A percentile compares a stretch with the other conserved stretches of the same genome.
phyloP scores from a whole-genome alignment of 2,113 vertebrate genomes.

The Perognathus longimembris region DNA sequence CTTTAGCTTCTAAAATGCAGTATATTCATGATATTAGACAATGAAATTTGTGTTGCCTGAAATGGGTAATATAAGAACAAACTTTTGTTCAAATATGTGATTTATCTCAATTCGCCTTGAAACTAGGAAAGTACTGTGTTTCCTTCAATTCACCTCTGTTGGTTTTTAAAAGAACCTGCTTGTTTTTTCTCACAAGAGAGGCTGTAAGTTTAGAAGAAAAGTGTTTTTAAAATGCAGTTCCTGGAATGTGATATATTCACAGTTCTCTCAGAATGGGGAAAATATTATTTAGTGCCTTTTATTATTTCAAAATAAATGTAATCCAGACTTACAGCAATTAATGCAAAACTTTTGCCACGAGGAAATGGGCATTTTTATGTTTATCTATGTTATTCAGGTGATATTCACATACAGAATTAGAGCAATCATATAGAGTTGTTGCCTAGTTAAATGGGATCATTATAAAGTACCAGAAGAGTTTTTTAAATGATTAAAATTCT shows the following conservation, averaged over 20 bases:
- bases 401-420: not conserved
- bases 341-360: not conserved
- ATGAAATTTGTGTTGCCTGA: constrained; percentile 93
- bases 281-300: constrained; percentile 96
- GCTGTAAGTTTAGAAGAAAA: constrained; percentile 89
- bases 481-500: not conserved
- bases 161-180: constrained; percentile 87
- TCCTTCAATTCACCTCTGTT: constrained; percentile 84
- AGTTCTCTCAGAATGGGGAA: constrained; percentile 91
- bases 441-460: not conserved
- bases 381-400: not conserved
- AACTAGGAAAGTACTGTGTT: constrained; percentile 87
- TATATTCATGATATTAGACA: constrained; percentile 86
- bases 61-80: constrained; percentile 94
- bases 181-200: constrained; percentile 87
- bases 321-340: not conserved
- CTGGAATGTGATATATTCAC: constrained; percentile 87
- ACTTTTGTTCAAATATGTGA: constrained; percentile 94
- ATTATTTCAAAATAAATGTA: constrained; percentile 96
- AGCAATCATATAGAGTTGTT: not conserved
- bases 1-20: constrained; percentile 89
- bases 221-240: constrained; percentile 85
- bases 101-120: constrained; percentile 90
- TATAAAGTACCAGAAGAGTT: not conserved
- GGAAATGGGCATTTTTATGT: not conserved